Base-by-base conservation (phyloP, 2,888 invertebrate genomes). In the Epsilonema sp. region DNA sequence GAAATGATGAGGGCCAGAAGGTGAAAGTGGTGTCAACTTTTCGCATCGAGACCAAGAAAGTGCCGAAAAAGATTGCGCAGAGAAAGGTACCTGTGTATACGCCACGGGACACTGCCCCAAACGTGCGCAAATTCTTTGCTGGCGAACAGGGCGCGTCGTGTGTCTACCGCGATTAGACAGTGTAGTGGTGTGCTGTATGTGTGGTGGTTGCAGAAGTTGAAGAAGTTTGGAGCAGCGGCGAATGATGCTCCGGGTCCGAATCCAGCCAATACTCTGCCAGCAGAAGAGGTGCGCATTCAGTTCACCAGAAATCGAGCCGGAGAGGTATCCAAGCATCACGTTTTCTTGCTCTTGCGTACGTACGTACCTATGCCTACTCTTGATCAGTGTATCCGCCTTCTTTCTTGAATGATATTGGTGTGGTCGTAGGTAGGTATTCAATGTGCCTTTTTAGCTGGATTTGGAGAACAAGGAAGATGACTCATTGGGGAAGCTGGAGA, bases 161-260 rank as follows among this genome's bases (percentile, higher is more conserved):
- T n/a, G 22, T 5, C 25, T 5, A 13, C n/a, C 42, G 5, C 13
- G 22, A 5, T 21, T 5, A 23, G 5, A 26, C 45, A 3, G 42
- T n/a, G n/a, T n/a, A 38, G 20, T 19, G 5, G 38, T 16, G 38
- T 38, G 38, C 13, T 5, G 38, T 19, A 38, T n/a, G n/a, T n/a
- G 20, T 31, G 16, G 31, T 31, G 8, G 8, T 47, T n/a, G 43
- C 39, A 72, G 70, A 81, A 80, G 41, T 92, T 87, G 87, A 74
- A 78, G 45, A 97, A 97, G 69, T 97, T 89, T 71, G 97, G 97
- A 11, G 81, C 81, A 56, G 86, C 86, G 1, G 76, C 75, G 13
- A 75, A 73, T 63, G 94, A 97, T 65, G 82, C 87, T 58, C 82
- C 89, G n/a, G 92, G 94, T 0, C 94, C 94, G 0, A 89, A 94